Base-by-base conservation (phyloP, 1,140 invertebrate species). In the Dreissena polymorpha region DNA sequence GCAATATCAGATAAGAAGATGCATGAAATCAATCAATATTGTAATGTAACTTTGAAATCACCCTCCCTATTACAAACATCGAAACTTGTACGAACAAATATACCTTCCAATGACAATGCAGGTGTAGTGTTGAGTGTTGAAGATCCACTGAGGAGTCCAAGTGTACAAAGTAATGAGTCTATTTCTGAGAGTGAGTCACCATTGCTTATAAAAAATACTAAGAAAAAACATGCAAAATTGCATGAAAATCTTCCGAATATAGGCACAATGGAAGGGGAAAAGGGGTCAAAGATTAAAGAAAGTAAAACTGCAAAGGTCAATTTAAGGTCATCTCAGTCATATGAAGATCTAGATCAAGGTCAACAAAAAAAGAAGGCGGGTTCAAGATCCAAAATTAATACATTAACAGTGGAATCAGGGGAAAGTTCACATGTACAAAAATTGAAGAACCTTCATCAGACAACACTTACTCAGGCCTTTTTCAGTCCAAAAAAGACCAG, bases 401-500 rank as follows among this genome's bases (percentile, higher is more conserved):
- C 39, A 39, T 2, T 8, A 5, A 39, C 39, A 2, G 8, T 39
- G 39, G 39, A 8, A 39, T 5, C 39, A 2, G 8, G 3, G 8
- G 39, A 39, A 39, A 39, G 39, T 39, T 39, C 39, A 39, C 39
- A 39, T 39, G 39, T 8, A 5, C 2, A 5, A 39, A 39, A 39
- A 5, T 2, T 39, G 39, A 39, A 39, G 39, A 39, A 39, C 39
- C 39, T 70, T 10, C 57, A 60, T n/a, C 78, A 80, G 39, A 80
- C 78, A 0, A 80, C 78, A 23, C 29, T 80, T 8, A 80, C 78
- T 50, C 78, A 80, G 70, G 55, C 53, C 25, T 80, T 80, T 64
- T 80, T 80, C 29, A 67, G 78, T 63, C 64, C 64, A 16, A 60
- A 70, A 50, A 70, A 27, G 27, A 68, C 51, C 27, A 68, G 57